Base-by-base conservation (phyloP, 2,797 vertebrate species). In the Heterohyrax brucei region DNA sequence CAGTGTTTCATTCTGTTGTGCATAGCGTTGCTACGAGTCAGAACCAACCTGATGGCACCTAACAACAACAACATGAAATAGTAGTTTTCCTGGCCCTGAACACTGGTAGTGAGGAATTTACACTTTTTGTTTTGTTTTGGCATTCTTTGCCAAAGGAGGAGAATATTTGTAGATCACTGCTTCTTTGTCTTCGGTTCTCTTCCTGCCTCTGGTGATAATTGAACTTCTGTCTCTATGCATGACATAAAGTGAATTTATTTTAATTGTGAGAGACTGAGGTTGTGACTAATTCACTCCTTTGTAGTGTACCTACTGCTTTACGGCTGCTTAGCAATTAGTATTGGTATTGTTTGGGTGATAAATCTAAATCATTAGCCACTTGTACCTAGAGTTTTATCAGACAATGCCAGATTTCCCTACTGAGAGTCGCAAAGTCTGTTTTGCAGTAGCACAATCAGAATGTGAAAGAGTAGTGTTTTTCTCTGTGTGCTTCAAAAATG, bases 151-250 rank as follows among this genome's bases (percentile, higher is more conserved):
- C 92, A 46, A 96, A 97, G n/a, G 66, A 91, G 61, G 33, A 77
- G 50, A 61, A 61, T 77, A 79, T 87, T 88, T 77, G 93, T 44
- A 22, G 18, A 90, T 94, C 92, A 78, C 8, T 90, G 6, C 62
- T 48, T 88, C 91, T 97, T 61, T 93, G n/a, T 75, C 94, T 97
- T 97, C 28, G 48, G 4, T 46, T 96, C 94, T 92, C 89, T 53
- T 94, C 10, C 44, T 61, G 9, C 83, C 28, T 96, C 7, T 61
- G 78, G 46, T 39, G 90, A 76, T 87, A 84, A 84, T 87, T 84
- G 93, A 93, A 48, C 53, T 66, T 72, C 16, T 72, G 73, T 93
- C 81, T 95, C 44, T 30, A 93, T 48, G 80, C 76, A 13, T 12
- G 48, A 18, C 33, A 26, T 30, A 64, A 90, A 62, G n/a, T 24